Evolutionary conservation across 1,140 invertebrate species (phyloP).

Genomic region (Epicauta chinensis): DNA sequence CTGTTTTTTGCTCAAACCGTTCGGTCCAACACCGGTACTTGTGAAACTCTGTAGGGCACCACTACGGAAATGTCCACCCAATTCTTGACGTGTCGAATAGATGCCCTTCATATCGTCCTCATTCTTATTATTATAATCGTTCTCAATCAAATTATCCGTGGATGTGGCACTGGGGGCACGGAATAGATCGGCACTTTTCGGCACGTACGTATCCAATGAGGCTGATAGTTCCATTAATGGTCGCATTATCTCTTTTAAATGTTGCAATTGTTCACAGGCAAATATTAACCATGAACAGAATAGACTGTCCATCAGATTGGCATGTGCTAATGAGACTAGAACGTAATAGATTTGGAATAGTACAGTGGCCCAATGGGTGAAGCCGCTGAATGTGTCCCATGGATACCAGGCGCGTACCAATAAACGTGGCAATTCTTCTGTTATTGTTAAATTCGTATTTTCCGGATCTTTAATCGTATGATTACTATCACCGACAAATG

Average conservation of each 20-base stretch:
- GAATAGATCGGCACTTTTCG: conserved; percentile 72
- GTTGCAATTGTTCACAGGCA: conserved; percentile 75
- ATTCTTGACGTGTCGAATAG: conserved; percentile 69
- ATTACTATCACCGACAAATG: conserved; percentile 69
- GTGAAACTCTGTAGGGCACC: conserved; percentile 57
- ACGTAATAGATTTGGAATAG: conserved; percentile 71
- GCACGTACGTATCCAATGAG: conserved; percentile 69
- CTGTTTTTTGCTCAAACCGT: conserved; percentile 73
- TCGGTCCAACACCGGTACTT: conserved; percentile 56
- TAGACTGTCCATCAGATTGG: conserved; percentile 66
- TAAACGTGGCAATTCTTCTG: conserved; percentile 62
- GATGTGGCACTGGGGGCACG: conserved; percentile 53
- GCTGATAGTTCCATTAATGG: conserved; percentile 77
- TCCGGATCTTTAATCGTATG: conserved; percentile 60
- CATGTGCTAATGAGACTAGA: conserved; percentile 60
- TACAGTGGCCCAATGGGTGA: conserved; percentile 58
- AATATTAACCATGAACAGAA: conserved; percentile 80
- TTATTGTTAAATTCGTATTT: conserved; percentile 61
- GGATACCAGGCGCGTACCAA: conserved; percentile 71
- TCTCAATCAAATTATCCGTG: conserved; percentile 48
- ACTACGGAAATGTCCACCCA: conserved; percentile 62
- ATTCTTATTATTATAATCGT: conserved; percentile 42
- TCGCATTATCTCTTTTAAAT: conserved; percentile 77
- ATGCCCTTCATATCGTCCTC: conserved; percentile 58
- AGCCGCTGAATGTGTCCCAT: conserved; percentile 60